Evolutionary conservation across 2,888 invertebrate genomes (phyloP).

Genomic region (Cataglyphis albicans): DNA sequence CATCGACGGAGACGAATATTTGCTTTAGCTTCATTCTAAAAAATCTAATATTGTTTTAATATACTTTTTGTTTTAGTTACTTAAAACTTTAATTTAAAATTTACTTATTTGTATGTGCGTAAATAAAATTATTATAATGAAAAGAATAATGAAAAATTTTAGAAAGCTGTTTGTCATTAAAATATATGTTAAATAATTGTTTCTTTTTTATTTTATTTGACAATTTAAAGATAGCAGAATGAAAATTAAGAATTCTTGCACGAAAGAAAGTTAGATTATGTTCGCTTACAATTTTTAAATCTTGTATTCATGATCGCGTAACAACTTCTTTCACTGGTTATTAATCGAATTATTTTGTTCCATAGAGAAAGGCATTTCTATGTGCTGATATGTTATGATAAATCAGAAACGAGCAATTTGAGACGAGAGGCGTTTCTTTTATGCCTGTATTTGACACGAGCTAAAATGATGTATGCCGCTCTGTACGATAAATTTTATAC

Average conservation of each 20-base stretch:
- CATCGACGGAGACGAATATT: neutral
- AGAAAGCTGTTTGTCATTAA: neutral
- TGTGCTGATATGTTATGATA: neutral
- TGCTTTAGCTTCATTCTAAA: no score
- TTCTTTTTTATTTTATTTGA: neutral
- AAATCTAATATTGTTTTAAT: no score
- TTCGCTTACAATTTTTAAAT: neutral
- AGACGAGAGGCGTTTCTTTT: conserved; percentile 61
- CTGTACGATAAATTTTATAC: neutral
- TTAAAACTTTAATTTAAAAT: no score
- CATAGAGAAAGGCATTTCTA: conserved; percentile 14
- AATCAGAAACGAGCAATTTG: conserved; percentile 36
- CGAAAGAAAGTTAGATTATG: neutral
- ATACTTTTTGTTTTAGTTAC: no score
- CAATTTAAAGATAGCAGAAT: no score
- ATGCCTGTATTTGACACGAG: neutral
- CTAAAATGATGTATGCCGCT: neutral
- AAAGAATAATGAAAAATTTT: conserved; percentile 6
- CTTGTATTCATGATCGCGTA: neutral
- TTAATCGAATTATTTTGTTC: conserved; percentile 3
- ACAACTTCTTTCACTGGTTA: neutral
- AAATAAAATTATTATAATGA: neutral
- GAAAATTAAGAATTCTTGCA: neutral
- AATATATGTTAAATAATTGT: neutral
- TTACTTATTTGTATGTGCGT: no score